Percentiles rank a stretch among this genome's conserved stretches.
Conservation (phyloP, 2,888 invertebrate genomes). For the Phania funesta region DNA sequence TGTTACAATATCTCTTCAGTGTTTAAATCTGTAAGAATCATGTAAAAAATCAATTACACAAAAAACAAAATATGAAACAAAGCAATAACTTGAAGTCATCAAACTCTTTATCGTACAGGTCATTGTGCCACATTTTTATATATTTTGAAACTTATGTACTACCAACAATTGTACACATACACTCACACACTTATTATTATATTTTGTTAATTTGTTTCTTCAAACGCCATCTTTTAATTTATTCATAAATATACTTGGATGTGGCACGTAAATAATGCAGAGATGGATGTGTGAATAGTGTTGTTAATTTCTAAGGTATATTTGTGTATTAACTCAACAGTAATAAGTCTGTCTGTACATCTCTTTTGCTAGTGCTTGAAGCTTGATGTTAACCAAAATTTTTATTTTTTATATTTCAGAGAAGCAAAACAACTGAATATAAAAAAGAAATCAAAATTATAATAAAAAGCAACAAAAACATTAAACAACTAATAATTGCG, state of each 20-base stretch:
- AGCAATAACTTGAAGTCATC: conserved; percentile 46
- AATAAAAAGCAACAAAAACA: not conserved
- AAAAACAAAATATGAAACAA: conserved; percentile 12
- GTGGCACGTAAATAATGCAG: not conserved
- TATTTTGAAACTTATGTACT: no score
- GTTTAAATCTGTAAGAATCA: not conserved
- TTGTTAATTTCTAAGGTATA: not conserved
- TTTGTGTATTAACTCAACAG: no score
- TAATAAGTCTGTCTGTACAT: no score
- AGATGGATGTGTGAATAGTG: not conserved
- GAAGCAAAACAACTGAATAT: not conserved
- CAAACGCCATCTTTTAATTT: conserved; percentile 29
- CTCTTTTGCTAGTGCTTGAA: no score
- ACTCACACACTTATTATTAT: not conserved
- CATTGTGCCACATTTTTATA: conserved; percentile 63
- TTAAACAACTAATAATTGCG: conserved; percentile 3
- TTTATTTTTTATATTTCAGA: no score
- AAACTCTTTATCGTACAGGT: conserved; percentile 59
- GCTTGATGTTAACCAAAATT: no score
- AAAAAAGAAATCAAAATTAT: no score
- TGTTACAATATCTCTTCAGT: no score
- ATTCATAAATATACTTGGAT: no score
- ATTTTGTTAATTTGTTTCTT: conserved; percentile 43
- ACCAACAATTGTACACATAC: no score
- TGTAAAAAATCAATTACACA: not conserved